phyloP scores from a whole-genome alignment of 2,113 vertebrate species.

The Hippolais icterina region DNA sequence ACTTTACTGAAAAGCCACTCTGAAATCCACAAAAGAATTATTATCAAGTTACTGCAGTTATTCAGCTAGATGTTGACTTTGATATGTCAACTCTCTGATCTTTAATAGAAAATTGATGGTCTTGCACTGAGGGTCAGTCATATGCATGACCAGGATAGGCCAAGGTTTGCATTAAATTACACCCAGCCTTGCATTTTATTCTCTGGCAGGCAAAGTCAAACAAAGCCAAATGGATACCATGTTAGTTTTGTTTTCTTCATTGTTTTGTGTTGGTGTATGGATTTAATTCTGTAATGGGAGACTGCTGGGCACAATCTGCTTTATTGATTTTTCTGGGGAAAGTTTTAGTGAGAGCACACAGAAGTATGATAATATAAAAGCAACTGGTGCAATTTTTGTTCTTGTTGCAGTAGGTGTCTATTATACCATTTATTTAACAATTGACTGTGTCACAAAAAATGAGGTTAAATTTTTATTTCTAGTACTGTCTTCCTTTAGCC shows the following conservation, averaged over 20 bases:
- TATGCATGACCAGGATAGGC: constrained; percentile 76
- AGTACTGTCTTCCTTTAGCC: constrained; percentile 1
- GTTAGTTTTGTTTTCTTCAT: constrained; percentile 79
- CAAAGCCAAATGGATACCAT: constrained; percentile 85
- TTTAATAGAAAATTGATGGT: constrained; percentile 85
- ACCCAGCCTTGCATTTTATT: constrained; percentile 68
- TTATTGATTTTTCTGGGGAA: constrained; percentile 86
- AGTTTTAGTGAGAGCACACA: constrained; percentile 63
- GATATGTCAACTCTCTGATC: constrained; percentile 85
- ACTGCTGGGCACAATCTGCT: constrained; percentile 80
- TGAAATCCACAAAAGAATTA: constrained; percentile 84
- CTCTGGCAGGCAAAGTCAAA: constrained; percentile 74
- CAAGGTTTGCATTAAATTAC: constrained; percentile 80
- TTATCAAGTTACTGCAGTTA: constrained; percentile 83
- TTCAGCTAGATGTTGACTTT: constrained; percentile 85
- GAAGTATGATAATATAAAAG: constrained; percentile 67
- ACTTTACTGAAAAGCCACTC: constrained; percentile 80
- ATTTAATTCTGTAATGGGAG: constrained; percentile 84
- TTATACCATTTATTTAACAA: constrained; percentile 5
- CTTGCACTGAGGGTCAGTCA: constrained; percentile 80
- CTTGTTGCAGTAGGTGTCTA: not conserved
- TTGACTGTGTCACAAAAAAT: constrained; percentile 57
- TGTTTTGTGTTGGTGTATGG: constrained; percentile 82
- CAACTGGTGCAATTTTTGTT: constrained; percentile 62
- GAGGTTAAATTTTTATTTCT: constrained; percentile 44